Base-by-base conservation (phyloP, 1,140 invertebrate genomes). In the Drosophila tsacasi region DNA sequence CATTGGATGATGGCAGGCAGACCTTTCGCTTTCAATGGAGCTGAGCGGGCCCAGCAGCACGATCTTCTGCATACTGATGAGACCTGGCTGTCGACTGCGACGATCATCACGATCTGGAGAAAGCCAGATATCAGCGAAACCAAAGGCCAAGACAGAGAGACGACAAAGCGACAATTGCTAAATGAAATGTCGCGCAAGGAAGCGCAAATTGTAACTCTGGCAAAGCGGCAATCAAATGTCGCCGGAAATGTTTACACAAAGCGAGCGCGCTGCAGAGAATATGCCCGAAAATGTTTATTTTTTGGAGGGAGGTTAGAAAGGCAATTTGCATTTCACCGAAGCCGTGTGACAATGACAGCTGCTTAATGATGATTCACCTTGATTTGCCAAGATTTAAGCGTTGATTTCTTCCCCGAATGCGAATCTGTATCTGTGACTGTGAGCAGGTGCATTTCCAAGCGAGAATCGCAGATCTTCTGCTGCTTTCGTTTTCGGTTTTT, bases 1-100 rank as follows among this genome's bases (percentile, higher is more conserved):
- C 23, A 19, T 42, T 32, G 39, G 21, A 69, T 57, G 63, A 55
- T 44, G 54, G 40, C 46, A 76, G 74, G 78, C 81, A 85, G 69
- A 90, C 84, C 84, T 87, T 87, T 87, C 85, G 84, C 77, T 87
- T 87, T 87, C 84, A 87, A 75, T 74, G 73, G 78, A 77, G 58
- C 50, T 64, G 67, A 39, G 25, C 57, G 57, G 46, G 57, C 49
- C 50, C 68, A 79, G 79, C 68, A 79, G 79, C 62, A 73, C 79
- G 83, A 85, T 69, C 77, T 68, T 59, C 63, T 76, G 83, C 83
- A 87, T 87, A 89, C 84, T 89, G 81, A 89, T 89, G 81, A 83
- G 83, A 39, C 65, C 39, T 21, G 37, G 32, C 47, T 27, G 47
- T 46, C 47, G 47, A 50, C 47, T 23, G 21, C 44, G 82, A 66